Percentiles rank a stretch among this genome's conserved stretches.
phyloP scores from a whole-genome alignment of 2,797 vertebrate species.

The Borostomias antarcticus region DNA sequence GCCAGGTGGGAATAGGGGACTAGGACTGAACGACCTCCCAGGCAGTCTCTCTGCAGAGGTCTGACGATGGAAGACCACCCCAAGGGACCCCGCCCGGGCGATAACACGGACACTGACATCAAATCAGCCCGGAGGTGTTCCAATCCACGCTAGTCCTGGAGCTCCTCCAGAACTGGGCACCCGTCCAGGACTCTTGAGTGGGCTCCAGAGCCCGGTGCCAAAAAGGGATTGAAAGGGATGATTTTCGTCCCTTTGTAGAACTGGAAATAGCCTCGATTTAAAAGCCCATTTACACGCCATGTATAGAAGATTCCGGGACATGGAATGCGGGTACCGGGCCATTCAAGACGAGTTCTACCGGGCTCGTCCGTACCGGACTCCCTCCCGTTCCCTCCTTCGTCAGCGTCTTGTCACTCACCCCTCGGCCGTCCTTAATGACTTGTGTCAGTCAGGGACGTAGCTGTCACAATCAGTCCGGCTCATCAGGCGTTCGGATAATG shows the following conservation, averaged over 20 bases:
- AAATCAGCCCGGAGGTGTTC: background rate
- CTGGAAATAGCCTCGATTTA: slow-evolving; percentile 38
- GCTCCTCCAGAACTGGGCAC: background rate
- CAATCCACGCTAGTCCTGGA: background rate
- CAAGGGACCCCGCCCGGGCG: too few species aligned
- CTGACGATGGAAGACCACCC: too few species aligned
- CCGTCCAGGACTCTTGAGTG: background rate
- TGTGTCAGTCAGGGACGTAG: slow-evolving; percentile 71
- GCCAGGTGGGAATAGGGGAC: slow-evolving; percentile 51
- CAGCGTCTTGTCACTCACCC: slow-evolving; percentile 74
- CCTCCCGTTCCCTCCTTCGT: slow-evolving; percentile 60
- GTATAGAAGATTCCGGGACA: slow-evolving; percentile 44
- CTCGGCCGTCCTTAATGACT: slow-evolving; percentile 57
- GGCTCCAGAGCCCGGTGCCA: background rate
- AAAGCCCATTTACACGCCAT: slow-evolving; percentile 27
- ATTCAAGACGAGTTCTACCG: background rate
- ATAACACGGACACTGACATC: background rate
- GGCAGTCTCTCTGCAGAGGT: too few species aligned
- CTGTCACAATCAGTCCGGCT: slow-evolving; percentile 60
- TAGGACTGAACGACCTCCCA: too few species aligned
- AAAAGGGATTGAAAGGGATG: slow-evolving; percentile 1
- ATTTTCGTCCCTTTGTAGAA: slow-evolving; percentile 16
- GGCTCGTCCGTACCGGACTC: too few species aligned
- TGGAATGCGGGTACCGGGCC: slow-evolving; percentile 35
- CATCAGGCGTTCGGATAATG: slow-evolving; percentile 50